Evolutionary conservation across 1,140 invertebrate species (phyloP), one percentile per base, ranked within the genome.

Genomic region (Uloborus diversus): DNA sequence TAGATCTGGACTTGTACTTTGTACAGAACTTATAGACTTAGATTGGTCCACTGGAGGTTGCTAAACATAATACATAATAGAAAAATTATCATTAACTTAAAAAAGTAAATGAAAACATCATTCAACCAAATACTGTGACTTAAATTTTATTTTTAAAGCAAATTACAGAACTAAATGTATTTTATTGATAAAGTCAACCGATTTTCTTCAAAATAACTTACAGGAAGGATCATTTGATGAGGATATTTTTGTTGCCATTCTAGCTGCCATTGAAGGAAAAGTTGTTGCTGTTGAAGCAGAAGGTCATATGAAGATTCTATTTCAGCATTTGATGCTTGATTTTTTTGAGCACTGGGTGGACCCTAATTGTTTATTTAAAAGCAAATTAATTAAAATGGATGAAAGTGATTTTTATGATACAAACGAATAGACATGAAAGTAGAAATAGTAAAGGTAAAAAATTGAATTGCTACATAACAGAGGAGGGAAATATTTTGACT

Each of bases 231-330:
- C 51, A 93, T 92, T 87, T 93, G 92, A 25, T 73, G 53, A 23
- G 92, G 92, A 85, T 92, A 93, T 89, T 94, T 94, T 82, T 93
- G 92, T 85, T 93, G 92, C 86, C 90, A 90, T 51, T 94, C 92
- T 79, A 93, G 87, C 87, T 94, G 95, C 90, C 94, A 95, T 86
- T 97, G 95, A 1, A 97, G 88, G 81, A 95, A 92, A 62, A 97
- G 89, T 85, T 97, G 96, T 85, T 98, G 96, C 83, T 98, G 97
- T 84, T 97, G 94, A 28, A 98, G 88, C n/a, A 98, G 89, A 68
- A 98, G 86, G 85, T 98, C 94, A 85, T 98, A 98, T 7, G 94
- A 93, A 2, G 94, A 96, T 86, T 97, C 95, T 90, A 85, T 84
- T n/a, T 93, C 93, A 87, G 93, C 97, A 75, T 95, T 95, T 30